Evolutionary conservation across 2,888 invertebrate species (phyloP).

Genomic region (Aporophyla lueneburgensis): DNA sequence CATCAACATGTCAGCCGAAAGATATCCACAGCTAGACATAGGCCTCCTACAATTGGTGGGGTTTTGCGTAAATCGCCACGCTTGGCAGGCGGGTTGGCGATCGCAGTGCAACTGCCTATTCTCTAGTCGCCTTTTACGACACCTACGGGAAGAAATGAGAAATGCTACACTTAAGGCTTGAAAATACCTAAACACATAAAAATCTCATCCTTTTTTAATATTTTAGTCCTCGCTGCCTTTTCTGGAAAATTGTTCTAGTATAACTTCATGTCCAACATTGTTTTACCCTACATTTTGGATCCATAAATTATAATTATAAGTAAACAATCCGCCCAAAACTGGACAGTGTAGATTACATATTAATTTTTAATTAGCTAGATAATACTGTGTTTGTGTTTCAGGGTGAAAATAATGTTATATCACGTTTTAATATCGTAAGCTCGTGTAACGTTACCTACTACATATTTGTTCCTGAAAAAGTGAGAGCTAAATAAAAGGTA

Average conservation of each 20-base stretch:
- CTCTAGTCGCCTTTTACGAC: too few relatives aligned
- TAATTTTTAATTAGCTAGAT: conserved; percentile 49
- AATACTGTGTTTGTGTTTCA: conserved; percentile 31
- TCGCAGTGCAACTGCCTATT: too few relatives aligned
- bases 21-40: too few relatives aligned
- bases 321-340: conserved; percentile 54
- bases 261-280: conserved; percentile 28
- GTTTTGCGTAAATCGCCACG: too few relatives aligned
- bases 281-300: conserved; percentile 21
- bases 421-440: conserved; percentile 18
- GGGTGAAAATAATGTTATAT: conserved; percentile 24
- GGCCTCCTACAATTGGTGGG: too few relatives aligned
- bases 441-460: neutral
- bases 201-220: too few relatives aligned
- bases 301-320: conserved; percentile 39
- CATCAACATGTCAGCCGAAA: too few relatives aligned
- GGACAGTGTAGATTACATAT: conserved; percentile 41
- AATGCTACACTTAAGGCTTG: neutral
- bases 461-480: neutral
- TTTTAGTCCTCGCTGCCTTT: neutral
- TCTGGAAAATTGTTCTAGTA: neutral
- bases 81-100: too few relatives aligned
- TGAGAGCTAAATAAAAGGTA: too few relatives aligned
- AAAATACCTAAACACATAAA: neutral
- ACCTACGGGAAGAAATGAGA: too few relatives aligned